phyloP scores from a whole-genome alignment of 2,888 invertebrate genomes.

The Polietes domitor region DNA sequence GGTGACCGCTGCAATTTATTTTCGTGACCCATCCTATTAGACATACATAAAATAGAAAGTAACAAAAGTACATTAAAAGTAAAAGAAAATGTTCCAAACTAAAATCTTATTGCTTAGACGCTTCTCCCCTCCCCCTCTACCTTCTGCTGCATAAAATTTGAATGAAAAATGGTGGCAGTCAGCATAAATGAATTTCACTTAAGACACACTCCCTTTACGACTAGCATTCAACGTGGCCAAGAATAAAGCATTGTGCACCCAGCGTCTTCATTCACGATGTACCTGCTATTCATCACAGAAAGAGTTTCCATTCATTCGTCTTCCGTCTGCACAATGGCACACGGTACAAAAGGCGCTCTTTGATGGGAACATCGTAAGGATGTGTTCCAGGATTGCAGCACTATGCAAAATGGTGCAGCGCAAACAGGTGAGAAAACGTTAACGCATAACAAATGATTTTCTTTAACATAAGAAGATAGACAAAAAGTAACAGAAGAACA shows the following conservation, averaged over 20 bases:
- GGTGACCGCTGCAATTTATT: too few species aligned
- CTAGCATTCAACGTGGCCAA: not conserved
- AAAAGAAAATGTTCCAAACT: not conserved
- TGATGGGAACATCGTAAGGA: not conserved
- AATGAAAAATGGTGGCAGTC: slow-evolving; percentile 37
- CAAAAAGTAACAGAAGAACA: slow-evolving; percentile 2
- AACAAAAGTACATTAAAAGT: slow-evolving; percentile 1
- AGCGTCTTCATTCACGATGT: not conserved
- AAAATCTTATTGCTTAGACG: not conserved
- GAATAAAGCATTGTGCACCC: not conserved
- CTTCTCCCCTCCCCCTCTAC: not conserved
- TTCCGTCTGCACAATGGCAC: slow-evolving; percentile 9
- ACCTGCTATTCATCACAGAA: not conserved
- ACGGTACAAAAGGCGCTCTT: not conserved
- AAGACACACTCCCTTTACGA: not conserved
- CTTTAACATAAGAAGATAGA: slow-evolving; percentile 2
- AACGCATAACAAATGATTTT: slow-evolving; percentile 37
- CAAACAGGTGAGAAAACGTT: slow-evolving; percentile 34
- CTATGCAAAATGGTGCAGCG: slow-evolving; percentile 1
- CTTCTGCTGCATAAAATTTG: not conserved
- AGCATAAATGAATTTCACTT: slow-evolving; percentile 45
- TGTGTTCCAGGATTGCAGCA: not conserved
- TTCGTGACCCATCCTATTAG: too few species aligned
- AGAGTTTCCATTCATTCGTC: slow-evolving; percentile 29
- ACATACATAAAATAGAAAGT: slow-evolving; percentile 14